Percentiles rank a stretch among this genome's conserved stretches.
phyloP scores from a whole-genome alignment of 2,113 vertebrate species.

The Ptilorrhoa leucosticta region DNA sequence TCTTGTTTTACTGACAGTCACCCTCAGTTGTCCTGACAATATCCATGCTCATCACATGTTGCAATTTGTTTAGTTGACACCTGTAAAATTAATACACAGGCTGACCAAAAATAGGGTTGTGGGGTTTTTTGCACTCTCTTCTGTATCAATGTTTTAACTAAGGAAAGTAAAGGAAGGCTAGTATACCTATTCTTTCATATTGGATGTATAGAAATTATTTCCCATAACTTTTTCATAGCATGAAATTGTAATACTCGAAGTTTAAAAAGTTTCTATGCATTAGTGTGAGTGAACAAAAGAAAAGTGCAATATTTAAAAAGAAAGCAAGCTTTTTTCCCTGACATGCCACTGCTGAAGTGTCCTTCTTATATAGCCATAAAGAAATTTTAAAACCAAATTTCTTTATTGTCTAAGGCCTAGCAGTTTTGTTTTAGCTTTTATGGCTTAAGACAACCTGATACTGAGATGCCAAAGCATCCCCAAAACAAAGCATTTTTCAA shows the following conservation, averaged over 20 bases:
- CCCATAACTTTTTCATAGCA: constrained; percentile 52
- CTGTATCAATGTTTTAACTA: constrained; percentile 53
- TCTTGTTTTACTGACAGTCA: constrained; percentile 52
- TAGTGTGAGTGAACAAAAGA: constrained; percentile 76
- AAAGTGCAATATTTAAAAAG: constrained; percentile 76
- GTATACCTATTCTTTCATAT: constrained; percentile 57
- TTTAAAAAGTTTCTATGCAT: constrained; percentile 72
- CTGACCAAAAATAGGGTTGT: constrained; percentile 68
- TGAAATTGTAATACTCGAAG: constrained; percentile 61
- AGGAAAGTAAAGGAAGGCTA: constrained; percentile 61
- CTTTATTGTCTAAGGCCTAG: constrained; percentile 69
- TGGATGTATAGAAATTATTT: constrained; percentile 69
- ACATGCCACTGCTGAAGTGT: constrained; percentile 71
- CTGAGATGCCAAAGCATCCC: constrained; percentile 73
- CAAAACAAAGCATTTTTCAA: constrained; percentile 63
- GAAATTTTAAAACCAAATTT: constrained; percentile 71
- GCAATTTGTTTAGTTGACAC: constrained; percentile 25
- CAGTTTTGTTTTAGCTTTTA: constrained; percentile 62
- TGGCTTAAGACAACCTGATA: constrained; percentile 57
- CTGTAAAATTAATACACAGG: constrained; percentile 9
- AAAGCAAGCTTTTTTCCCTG: constrained; percentile 54
- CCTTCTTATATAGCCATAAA: constrained; percentile 70
- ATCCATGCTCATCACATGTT: constrained; percentile 43
- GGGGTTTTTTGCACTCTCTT: constrained; percentile 72
- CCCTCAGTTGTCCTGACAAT: constrained; percentile 32